These are phyloP conservation scores for Paedocypris micromegethes DNA, from an alignment of 2,797 vertebrate genomes.

Conservation along the genomic window DNA sequence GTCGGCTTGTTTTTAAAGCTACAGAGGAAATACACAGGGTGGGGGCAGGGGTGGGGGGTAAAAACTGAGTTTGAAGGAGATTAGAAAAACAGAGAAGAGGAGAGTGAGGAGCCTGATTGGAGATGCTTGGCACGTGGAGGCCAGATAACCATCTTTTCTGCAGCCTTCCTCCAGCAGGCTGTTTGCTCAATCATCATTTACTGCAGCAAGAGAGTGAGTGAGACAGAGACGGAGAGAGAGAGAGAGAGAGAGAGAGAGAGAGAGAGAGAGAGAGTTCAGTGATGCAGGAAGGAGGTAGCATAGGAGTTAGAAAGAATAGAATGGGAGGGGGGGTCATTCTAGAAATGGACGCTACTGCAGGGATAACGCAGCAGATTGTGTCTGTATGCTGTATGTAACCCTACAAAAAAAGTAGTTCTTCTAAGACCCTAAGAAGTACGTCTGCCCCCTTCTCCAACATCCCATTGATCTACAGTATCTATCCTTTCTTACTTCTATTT, in stretches of 20 bases:
- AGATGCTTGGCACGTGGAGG: conserved; percentile 63
- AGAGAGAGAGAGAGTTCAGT: conserved; percentile 26
- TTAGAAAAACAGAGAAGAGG: conserved; percentile 11
- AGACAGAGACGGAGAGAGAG: conserved; percentile 26
- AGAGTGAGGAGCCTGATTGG: conserved; percentile 52
- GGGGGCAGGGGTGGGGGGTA: conserved; percentile 5
- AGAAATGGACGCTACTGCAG: conserved; percentile 48
- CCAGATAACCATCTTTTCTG: conserved; percentile 70
- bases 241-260: conserved; percentile 23
- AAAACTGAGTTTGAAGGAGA: background rate
- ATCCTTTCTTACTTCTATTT: too few species aligned
- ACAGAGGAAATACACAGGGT: conserved; percentile 3
- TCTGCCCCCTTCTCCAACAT: too few species aligned
- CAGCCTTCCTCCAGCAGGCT: conserved; percentile 56
- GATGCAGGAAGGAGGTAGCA: conserved; percentile 47
- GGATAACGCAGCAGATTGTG: conserved; percentile 47
- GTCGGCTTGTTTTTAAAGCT: conserved; percentile 23
- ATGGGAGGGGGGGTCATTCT: conserved; percentile 35
- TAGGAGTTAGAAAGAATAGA: conserved; percentile 50
- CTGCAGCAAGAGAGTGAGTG: conserved; percentile 61
- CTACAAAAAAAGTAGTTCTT: too few species aligned
- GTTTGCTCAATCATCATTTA: conserved; percentile 71
- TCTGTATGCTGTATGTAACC: background rate
- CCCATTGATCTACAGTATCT: too few species aligned
- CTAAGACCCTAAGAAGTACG: too few species aligned